These are phyloP conservation scores for Pluvianellus socialis DNA, from an alignment of 2,113 vertebrate genomes.

Conservation along the genomic window DNA sequence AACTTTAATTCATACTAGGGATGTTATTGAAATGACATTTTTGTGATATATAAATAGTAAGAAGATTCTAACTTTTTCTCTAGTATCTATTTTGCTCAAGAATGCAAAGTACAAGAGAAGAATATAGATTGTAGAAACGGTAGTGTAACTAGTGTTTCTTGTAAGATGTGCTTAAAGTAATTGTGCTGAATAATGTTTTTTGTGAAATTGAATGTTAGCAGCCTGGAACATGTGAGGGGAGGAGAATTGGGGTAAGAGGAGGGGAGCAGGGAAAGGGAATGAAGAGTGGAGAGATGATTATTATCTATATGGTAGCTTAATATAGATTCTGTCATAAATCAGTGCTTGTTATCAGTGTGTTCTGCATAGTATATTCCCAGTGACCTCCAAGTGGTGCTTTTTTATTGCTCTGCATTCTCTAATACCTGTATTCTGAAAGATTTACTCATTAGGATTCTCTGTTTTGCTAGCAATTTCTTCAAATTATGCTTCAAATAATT, in stretches of 20 bases:
- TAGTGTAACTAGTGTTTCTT: neutral
- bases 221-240: neutral
- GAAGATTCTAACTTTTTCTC: neutral
- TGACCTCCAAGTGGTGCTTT: constrained; percentile 32
- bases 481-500: neutral
- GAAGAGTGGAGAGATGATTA: neutral
- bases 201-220: neutral
- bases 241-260: neutral
- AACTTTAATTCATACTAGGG: neutral
- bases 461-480: neutral
- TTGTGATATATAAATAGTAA: neutral
- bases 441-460: neutral
- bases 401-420: neutral
- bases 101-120: neutral
- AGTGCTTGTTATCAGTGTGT: neutral
- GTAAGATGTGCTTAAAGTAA: neutral
- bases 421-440: neutral
- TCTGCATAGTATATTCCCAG: neutral
- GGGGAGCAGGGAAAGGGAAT: neutral
- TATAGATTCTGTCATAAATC: neutral
- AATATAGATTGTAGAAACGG: neutral
- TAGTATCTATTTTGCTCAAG: neutral
- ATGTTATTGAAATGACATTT: neutral
- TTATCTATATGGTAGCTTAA: neutral
- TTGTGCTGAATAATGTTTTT: neutral